Evolutionary conservation across 2,797 vertebrate species (phyloP).

Genomic region (Sarcophilus harrisii): DNA sequence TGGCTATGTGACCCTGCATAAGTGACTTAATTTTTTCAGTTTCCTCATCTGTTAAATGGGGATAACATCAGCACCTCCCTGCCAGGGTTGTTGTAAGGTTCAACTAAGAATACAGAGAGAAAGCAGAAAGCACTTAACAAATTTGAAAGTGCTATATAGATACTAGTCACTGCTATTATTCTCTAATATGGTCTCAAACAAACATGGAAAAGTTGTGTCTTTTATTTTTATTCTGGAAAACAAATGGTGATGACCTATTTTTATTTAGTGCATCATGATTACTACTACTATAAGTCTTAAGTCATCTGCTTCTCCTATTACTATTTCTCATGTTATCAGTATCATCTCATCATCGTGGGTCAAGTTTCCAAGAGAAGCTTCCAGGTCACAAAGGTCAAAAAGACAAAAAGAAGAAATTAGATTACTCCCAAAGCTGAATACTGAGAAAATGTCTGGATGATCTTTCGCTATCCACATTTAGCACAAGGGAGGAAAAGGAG

Average conservation of each 20-base stretch:
- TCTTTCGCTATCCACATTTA: neutral
- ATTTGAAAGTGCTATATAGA: neutral
- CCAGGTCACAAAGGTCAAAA: conserved; percentile 36
- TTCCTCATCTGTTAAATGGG: neutral
- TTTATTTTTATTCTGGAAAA: conserved; percentile 75
- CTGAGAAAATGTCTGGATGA: conserved; percentile 61
- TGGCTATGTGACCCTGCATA: neutral
- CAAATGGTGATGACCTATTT: conserved; percentile 76
- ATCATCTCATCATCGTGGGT: neutral
- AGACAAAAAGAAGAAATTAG: conserved; percentile 17
- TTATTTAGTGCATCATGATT: conserved; percentile 74
- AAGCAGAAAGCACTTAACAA: neutral
- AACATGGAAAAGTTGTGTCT: conserved; percentile 54
- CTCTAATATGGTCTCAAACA: conserved; percentile 46
- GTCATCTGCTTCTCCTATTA: neutral
- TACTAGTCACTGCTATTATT: neutral
- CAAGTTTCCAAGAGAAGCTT: conserved; percentile 57
- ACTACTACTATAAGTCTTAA: conserved; percentile 41
- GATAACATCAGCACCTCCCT: neutral
- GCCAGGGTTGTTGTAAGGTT: neutral
- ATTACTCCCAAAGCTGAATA: neutral
- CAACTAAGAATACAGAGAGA: neutral
- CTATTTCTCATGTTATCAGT: neutral
- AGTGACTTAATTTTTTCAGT: neutral
- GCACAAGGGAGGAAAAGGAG: conserved; percentile 51